phyloP scores from a whole-genome alignment of 2,797 vertebrate species.

The Dallia pectoralis region DNA sequence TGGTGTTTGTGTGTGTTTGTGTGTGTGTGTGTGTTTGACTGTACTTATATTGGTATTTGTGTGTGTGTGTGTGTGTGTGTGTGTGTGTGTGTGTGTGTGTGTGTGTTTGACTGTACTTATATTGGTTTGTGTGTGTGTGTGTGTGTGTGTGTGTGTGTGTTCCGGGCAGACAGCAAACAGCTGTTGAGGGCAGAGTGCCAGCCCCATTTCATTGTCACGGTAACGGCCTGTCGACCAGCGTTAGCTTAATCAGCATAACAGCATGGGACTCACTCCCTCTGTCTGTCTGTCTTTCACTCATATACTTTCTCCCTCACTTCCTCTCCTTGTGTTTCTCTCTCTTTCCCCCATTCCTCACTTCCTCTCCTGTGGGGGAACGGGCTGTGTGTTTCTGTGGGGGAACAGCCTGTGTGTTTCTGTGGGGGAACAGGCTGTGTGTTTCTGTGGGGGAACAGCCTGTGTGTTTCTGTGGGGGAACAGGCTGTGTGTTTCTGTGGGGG shows the following conservation, averaged over 20 bases:
- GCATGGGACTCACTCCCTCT: constrained; percentile 23
- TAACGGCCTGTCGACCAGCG: constrained; percentile 52
- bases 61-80: too few species aligned
- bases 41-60: too few species aligned
- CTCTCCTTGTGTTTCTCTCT: neutral
- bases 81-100: neutral
- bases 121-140: constrained; percentile 17
- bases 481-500: too few species aligned
- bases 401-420: too few species aligned
- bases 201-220: constrained; percentile 62
- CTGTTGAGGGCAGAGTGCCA: constrained; percentile 66
- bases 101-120: constrained; percentile 15
- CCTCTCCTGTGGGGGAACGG: too few species aligned
- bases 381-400: too few species aligned
- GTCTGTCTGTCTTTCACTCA: neutral
- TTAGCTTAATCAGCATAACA: constrained; percentile 65
- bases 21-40: too few species aligned
- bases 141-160: constrained; percentile 25
- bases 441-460: too few species aligned
- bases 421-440: too few species aligned
- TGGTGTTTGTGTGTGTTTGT: too few species aligned
- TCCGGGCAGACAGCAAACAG: constrained; percentile 56
- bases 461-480: too few species aligned
- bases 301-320: neutral
- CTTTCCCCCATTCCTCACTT: neutral